Conservation (phyloP, 2,888 invertebrate genomes). For the Rhyacophila evoluta region DNA sequence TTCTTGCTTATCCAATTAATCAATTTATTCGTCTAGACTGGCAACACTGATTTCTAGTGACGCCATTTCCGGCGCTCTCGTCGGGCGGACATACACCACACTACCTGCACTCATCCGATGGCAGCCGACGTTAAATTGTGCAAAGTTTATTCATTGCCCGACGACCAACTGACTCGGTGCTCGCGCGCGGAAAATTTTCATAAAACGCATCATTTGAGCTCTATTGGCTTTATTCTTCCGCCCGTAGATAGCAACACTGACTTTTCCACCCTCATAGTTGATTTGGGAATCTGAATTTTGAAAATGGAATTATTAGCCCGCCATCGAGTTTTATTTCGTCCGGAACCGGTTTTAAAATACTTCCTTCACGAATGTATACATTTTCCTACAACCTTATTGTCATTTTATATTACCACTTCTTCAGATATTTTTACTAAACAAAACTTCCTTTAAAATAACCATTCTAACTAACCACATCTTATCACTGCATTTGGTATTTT, state of each 20-base stretch:
- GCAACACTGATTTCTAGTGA: background rate
- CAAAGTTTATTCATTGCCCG: slow-evolving; percentile 42
- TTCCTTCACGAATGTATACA: too few species aligned
- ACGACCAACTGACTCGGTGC: slow-evolving; percentile 25
- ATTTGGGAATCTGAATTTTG: slow-evolving; percentile 42
- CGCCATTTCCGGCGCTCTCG: background rate
- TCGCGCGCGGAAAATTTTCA: slow-evolving; percentile 43
- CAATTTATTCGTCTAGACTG: too few species aligned
- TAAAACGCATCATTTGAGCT: slow-evolving; percentile 45
- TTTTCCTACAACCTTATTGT: too few species aligned
- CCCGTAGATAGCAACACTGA: background rate
- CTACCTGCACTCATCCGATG: background rate
- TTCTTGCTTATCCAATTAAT: too few species aligned
- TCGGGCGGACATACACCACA: background rate
- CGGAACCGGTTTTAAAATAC: too few species aligned
- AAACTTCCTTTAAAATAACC: too few species aligned
- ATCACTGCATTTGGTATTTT: too few species aligned
- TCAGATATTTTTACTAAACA: too few species aligned
- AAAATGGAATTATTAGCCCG: background rate
- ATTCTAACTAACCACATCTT: too few species aligned
- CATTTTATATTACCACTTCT: too few species aligned
- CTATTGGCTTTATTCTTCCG: slow-evolving; percentile 40
- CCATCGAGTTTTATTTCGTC: background rate
- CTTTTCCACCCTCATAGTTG: slow-evolving; percentile 38
- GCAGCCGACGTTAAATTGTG: slow-evolving; percentile 34